Conservation (phyloP, 1,140 invertebrate species). For the Nasonia longicornis region DNA sequence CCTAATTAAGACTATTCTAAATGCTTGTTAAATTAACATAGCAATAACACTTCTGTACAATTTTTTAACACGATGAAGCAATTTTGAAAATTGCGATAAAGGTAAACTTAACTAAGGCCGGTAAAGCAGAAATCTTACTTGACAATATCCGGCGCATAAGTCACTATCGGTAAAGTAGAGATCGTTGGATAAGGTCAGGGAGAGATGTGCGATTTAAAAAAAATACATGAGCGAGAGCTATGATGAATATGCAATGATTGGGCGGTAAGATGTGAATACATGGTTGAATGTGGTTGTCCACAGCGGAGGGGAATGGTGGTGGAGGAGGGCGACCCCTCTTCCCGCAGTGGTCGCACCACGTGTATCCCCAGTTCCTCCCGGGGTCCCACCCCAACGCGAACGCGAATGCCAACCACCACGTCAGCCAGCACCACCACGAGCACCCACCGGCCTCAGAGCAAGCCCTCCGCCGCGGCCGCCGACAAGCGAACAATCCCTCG, state of each 20-base stretch:
- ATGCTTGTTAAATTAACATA: no score
- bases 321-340: constrained; percentile 81
- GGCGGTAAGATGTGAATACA: constrained; percentile 1
- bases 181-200: neutral
- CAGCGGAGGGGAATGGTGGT: constrained; percentile 68
- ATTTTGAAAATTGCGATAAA: neutral
- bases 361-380: constrained; percentile 91
- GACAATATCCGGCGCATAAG: neutral
- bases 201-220: neutral
- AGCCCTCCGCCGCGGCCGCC: constrained; percentile 64
- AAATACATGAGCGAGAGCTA: neutral
- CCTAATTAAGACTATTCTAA: no score
- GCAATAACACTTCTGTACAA: no score
- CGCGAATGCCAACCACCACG: constrained; percentile 70
- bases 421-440: constrained; percentile 70
- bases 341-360: constrained; percentile 92
- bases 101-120: neutral
- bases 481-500: constrained; percentile 56
- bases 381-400: constrained; percentile 83
- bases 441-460: constrained; percentile 68
- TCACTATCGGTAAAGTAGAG: neutral
- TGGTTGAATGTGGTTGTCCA: constrained; percentile 64
- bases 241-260: neutral
- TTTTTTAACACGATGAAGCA: no score
- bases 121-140: no score